A percentile compares a stretch with the other conserved stretches of the same genome.
These are phyloP conservation scores for Siniperca obscura DNA, from an alignment of 2,797 vertebrate species.

Conservation along the genomic window DNA sequence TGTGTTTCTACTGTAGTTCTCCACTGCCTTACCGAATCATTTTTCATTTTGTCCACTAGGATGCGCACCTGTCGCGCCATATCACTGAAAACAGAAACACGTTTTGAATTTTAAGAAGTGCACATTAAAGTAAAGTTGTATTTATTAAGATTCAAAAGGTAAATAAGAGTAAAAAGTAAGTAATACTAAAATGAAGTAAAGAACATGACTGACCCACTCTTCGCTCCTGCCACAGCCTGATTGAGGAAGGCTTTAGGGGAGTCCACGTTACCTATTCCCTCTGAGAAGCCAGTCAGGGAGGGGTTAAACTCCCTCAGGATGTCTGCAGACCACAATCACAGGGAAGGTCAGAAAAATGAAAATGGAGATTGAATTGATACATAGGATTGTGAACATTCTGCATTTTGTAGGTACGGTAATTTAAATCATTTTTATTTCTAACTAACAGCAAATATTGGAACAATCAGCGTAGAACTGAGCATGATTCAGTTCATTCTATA, in stretches of 20 bases:
- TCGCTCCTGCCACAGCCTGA: slow-evolving; percentile 90
- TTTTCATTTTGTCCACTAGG: slow-evolving; percentile 89
- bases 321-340: slow-evolving; percentile 82
- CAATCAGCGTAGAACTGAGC: neutral
- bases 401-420: neutral
- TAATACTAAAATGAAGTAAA: neutral
- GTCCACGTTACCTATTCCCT: slow-evolving; percentile 72
- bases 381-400: neutral
- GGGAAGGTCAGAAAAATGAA: neutral
- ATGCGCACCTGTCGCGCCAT: slow-evolving; percentile 84
- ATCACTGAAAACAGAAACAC: slow-evolving; percentile 80
- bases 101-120: neutral
- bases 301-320: slow-evolving; percentile 90
- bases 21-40: slow-evolving; percentile 80
- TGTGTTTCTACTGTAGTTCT: neutral
- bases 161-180: neutral
- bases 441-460: neutral
- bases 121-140: neutral
- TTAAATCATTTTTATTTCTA: neutral
- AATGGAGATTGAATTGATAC: neutral
- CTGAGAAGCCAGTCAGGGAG: slow-evolving; percentile 85
- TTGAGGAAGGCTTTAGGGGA: slow-evolving; percentile 86
- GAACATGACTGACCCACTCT: slow-evolving; percentile 84
- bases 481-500: neutral
- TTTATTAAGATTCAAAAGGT: neutral